Percentiles rank a stretch among this genome's conserved stretches.
phyloP scores from a whole-genome alignment of 1,140 invertebrate genomes.

The Aphaenogaster floridana region DNA sequence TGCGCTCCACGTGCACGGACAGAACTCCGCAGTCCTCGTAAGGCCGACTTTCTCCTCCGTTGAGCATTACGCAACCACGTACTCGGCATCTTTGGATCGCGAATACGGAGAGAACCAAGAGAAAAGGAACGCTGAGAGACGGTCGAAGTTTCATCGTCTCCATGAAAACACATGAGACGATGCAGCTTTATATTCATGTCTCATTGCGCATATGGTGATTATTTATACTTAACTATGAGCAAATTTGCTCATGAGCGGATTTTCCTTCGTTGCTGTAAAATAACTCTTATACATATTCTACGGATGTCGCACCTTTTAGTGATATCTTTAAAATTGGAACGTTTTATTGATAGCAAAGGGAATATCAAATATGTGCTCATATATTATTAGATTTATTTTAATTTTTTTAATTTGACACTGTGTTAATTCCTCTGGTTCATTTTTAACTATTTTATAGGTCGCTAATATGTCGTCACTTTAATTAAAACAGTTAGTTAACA shows the following conservation, averaged over 20 bases:
- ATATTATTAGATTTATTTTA: not conserved
- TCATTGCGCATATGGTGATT: not conserved
- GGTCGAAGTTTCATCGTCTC: slow-evolving; percentile 37
- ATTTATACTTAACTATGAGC: not conserved
- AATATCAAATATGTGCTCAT: not conserved
- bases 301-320: not conserved
- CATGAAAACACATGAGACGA: not conserved
- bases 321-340: not conserved
- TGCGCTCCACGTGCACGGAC: slow-evolving; percentile 35
- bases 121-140: slow-evolving; percentile 12
- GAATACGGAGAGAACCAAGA: slow-evolving; percentile 42
- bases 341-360: not conserved
- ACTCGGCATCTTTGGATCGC: slow-evolving; percentile 65
- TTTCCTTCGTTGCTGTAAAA: not conserved
- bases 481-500: too few species aligned
- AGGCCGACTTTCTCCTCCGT: slow-evolving; percentile 70
- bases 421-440: too few species aligned
- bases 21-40: slow-evolving; percentile 60
- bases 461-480: too few species aligned
- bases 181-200: not conserved
- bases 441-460: too few species aligned
- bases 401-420: not conserved
- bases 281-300: not conserved
- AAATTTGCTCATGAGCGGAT: not conserved
- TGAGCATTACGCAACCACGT: slow-evolving; percentile 67